Evolutionary conservation across 2,113 vertebrate species (phyloP), one percentile per base, ranked within the genome.

Genomic region (Alectura lathami): DNA sequence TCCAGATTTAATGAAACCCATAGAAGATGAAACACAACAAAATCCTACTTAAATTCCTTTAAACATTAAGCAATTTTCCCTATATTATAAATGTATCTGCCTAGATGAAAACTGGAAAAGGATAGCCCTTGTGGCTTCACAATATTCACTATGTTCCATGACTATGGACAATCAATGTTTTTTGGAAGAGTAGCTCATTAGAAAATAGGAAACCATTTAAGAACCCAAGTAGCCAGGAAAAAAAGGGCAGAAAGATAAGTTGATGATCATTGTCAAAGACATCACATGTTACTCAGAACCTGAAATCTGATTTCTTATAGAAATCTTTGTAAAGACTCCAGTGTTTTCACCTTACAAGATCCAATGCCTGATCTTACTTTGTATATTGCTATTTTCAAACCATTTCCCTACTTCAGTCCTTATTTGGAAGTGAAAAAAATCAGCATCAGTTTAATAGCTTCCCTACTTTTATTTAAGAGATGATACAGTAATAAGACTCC

Each of bases 281-380:
- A 0, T 4, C n/a, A 5, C 30, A 29, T 0, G 0, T 0, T 5
- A 9, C 56, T 86, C 18, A 59, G 45, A 66, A 62, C 5, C 13
- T 11, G 8, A 40, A 92, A 80, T 48, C 11, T 40, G 23, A 21
- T 63, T 75, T 82, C 62, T 72, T 11, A 36, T 54, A 36, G 42
- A 5, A 5, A 10, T 56, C 27, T 47, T 40, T 38, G 6, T 21
- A n/a, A 17, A 0, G 0, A 11, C 5, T 75, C 16, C 0, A 0
- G 18, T 30, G 13, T n/a, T 73, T 64, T 26, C 24, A 48, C 12
- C 63, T 34, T 34, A 38, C 26, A 77, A 53, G 8, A 62, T 22
- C 13, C 17, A 66, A 10, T 9, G 6, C 26, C 51, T 54, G 60
- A 32, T 22, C 22, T n/a, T 43, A 20, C 6, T 69, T 62, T 80